These are phyloP conservation scores for Drosophila meridionalis DNA, from an alignment of 2,888 invertebrate genomes.

Conservation along the genomic window DNA sequence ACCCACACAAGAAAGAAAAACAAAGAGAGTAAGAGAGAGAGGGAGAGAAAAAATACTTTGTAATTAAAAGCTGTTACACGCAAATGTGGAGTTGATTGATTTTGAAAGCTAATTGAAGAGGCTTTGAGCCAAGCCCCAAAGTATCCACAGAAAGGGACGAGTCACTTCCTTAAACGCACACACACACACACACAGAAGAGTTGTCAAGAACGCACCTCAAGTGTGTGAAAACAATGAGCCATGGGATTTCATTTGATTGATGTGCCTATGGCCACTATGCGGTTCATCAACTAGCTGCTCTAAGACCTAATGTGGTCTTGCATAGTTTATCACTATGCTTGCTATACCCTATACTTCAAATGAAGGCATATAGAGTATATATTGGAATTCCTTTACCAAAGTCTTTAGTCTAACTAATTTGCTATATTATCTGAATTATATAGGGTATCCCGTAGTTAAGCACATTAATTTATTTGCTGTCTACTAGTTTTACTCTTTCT, in stretches of 20 bases:
- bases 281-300: constrained; percentile 11
- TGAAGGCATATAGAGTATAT: neutral
- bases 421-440: neutral
- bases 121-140: constrained; percentile 35
- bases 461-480: neutral
- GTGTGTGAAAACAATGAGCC: constrained; percentile 25
- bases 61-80: constrained; percentile 72
- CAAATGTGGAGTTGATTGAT: constrained; percentile 72
- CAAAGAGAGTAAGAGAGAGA: neutral
- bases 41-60: constrained; percentile 43
- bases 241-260: constrained; percentile 40
- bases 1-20: constrained; percentile 32
- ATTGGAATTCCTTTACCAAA: neutral
- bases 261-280: constrained; percentile 13
- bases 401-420: neutral
- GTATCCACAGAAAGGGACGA: constrained; percentile 39
- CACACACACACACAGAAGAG: neutral
- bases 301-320: constrained; percentile 16
- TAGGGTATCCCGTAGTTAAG: neutral
- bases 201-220: constrained; percentile 11
- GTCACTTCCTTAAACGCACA: constrained; percentile 54
- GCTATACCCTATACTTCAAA: neutral
- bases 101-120: constrained; percentile 72
- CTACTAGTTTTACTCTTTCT: neutral
- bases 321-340: neutral